These are phyloP conservation scores for Prunella himalayana DNA, from an alignment of 2,113 vertebrate species.

Conservation along the genomic window DNA sequence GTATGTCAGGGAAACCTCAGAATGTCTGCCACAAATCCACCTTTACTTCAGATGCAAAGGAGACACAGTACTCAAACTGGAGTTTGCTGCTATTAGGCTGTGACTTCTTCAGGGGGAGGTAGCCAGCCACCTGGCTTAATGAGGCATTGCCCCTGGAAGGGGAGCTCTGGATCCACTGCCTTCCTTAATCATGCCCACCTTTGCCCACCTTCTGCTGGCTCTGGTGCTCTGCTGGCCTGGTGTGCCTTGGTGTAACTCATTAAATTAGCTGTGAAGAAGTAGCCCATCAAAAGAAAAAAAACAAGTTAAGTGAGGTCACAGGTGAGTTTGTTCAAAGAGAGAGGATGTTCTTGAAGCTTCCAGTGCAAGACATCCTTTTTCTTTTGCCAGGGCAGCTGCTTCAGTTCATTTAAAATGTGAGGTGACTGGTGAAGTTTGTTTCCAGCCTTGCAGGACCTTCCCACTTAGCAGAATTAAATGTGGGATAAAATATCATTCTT, in stretches of 20 bases:
- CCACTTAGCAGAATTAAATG: neutral
- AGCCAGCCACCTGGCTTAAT: neutral
- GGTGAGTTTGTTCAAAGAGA: neutral
- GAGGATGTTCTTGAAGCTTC: neutral
- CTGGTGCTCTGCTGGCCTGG: neutral
- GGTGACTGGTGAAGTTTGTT: neutral
- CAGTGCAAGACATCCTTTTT: accelerated
- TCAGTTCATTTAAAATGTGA: neutral
- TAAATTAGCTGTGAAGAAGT: neutral
- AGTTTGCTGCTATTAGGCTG: accelerated
- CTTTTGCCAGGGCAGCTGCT: neutral
- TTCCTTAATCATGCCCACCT: neutral
- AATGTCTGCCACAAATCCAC: neutral
- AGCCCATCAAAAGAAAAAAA: neutral
- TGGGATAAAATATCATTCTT: neutral
- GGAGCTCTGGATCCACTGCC: neutral
- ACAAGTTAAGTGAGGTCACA: neutral
- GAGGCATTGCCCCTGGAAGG: neutral
- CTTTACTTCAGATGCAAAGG: neutral
- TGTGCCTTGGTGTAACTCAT: neutral
- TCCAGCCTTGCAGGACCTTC: neutral
- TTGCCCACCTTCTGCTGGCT: neutral
- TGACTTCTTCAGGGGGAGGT: neutral
- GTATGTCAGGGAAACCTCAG: neutral
- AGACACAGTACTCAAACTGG: neutral